Evolutionary conservation across 2,888 invertebrate species (phyloP), one percentile per base, ranked within the genome.

Genomic region (Orthonevra nobilis): DNA sequence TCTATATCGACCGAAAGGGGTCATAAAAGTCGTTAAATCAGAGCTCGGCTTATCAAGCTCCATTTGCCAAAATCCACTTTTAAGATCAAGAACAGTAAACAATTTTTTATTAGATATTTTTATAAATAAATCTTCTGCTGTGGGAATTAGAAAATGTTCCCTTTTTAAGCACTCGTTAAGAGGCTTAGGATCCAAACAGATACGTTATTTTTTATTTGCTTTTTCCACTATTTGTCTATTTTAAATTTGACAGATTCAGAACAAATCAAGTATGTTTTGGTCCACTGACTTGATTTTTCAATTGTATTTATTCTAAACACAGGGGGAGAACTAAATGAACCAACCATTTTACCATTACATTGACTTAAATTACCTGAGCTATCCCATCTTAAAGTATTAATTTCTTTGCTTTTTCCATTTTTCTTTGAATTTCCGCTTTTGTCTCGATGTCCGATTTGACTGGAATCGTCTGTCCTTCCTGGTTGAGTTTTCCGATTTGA

Each of bases 111-210:
- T 46, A 7, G 68, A 34, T 9, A 82, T 68, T n/a, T 58, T 34
- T 26, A 66, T 32, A 10, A 60, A 66, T 2, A 84, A 77, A 44
- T 84, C 82, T n/a, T 84, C 82, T 1, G 82, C 44, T 14, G 83
- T 82, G 15, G 84, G 83, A 70, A 85, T 84, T 7, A 81, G 42
- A 61, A 81, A 84, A 48, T 85, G 81, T 58, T 84, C 82, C 1
- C 83, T 38, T 58, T 82, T 72, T 34, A 84, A 82, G 7, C 72
- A 72, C 1, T 46, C 40, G 66, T 84, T 85, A 1, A 84, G 70
- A n/a, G 83, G 81, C 38, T 81, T 83, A 52, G 82, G 81, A 70
- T 83, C 82, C 19, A 83, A 50, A 42, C 82, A 83, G 5, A 83
- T 54, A 3, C 81, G 68, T n/a, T 81, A 28, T 6, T 73, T 36